Evolutionary conservation across 2,113 vertebrate genomes (phyloP).

Genomic region (Labeo rohita): DNA sequence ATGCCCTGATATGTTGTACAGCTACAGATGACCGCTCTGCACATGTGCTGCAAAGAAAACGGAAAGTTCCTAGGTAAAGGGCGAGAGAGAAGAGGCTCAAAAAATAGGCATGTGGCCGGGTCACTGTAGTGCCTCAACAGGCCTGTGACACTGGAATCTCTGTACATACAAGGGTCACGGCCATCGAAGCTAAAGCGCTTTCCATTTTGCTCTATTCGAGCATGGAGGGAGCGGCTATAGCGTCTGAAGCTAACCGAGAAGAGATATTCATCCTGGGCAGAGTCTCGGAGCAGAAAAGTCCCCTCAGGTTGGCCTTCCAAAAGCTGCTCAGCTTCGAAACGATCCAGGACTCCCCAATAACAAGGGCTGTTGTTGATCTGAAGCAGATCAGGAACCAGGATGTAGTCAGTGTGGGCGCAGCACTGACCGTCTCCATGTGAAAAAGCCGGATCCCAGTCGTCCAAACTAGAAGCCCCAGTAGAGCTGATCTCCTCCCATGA

Average conservation of each 20-base stretch:
- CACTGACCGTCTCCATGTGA: constrained; percentile 69
- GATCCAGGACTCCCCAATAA: constrained; percentile 97
- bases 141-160: constrained; percentile 89
- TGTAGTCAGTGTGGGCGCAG: constrained; percentile 80
- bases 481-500: constrained; percentile 76
- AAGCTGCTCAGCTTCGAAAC: constrained; percentile 92
- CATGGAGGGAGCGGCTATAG: constrained; percentile 95
- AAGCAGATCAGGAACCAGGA: constrained; percentile 95
- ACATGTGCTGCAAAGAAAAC: constrained; percentile 92
- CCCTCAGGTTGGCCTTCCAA: constrained; percentile 95
- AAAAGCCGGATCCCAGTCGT: constrained; percentile 88
- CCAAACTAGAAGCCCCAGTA: constrained; percentile 68
- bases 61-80: constrained; percentile 91
- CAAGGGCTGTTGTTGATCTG: constrained; percentile 95
- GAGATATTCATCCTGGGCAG: constrained; percentile 94
- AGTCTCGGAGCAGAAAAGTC: constrained; percentile 92
- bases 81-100: constrained; percentile 92
- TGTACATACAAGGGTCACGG: constrained; percentile 95
- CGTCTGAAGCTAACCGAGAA: constrained; percentile 97
- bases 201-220: constrained; percentile 94
- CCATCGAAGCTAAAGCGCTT: constrained; percentile 97
- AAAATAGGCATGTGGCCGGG: constrained; percentile 94
- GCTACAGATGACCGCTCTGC: constrained; percentile 91
- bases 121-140: constrained; percentile 95
- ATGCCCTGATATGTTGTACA: constrained; percentile 89